Conservation (phyloP, 1,140 invertebrate species). For the Cephus cinctus region DNA sequence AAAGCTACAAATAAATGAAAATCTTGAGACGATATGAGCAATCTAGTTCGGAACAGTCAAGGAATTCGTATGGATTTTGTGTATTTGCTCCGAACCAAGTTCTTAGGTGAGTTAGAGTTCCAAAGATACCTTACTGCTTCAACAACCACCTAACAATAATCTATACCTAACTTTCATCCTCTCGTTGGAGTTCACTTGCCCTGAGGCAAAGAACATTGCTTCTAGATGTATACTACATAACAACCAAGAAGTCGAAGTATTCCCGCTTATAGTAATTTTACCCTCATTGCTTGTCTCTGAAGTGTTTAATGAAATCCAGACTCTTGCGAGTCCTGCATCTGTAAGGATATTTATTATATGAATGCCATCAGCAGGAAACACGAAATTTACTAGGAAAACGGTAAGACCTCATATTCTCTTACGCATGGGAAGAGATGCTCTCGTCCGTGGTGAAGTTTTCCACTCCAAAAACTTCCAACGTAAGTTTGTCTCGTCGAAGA, state of each 20-base stretch:
- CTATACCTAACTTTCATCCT: conserved; percentile 15
- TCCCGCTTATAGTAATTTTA: conserved; percentile 27
- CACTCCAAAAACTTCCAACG: too few species aligned
- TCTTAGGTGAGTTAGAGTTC: conserved; percentile 17
- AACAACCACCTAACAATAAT: conserved; percentile 29
- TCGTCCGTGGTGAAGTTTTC: too few species aligned
- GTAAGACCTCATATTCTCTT: conserved; percentile 2
- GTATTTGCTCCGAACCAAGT: too few species aligned
- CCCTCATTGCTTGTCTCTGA: conserved; percentile 12
- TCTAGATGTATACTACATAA: too few species aligned
- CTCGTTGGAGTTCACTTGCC: conserved; percentile 1
- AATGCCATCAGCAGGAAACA: conserved; percentile 5
- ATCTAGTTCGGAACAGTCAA: too few species aligned
- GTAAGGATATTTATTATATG: not conserved
- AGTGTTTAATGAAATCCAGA: conserved; percentile 25
- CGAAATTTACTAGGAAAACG: not conserved
- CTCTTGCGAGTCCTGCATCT: conserved; percentile 2
- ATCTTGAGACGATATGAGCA: too few species aligned
- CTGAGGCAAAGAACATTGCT: too few species aligned
- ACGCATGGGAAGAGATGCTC: too few species aligned
- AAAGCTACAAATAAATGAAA: too few species aligned
- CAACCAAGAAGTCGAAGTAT: too few species aligned
- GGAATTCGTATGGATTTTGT: too few species aligned
- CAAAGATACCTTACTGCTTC: conserved; percentile 23
- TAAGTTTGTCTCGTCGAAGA: too few species aligned